Evolutionary conservation across 2,888 invertebrate species (phyloP), one percentile per base, ranked within the genome.

Genomic region (Myopa testacea): DNA sequence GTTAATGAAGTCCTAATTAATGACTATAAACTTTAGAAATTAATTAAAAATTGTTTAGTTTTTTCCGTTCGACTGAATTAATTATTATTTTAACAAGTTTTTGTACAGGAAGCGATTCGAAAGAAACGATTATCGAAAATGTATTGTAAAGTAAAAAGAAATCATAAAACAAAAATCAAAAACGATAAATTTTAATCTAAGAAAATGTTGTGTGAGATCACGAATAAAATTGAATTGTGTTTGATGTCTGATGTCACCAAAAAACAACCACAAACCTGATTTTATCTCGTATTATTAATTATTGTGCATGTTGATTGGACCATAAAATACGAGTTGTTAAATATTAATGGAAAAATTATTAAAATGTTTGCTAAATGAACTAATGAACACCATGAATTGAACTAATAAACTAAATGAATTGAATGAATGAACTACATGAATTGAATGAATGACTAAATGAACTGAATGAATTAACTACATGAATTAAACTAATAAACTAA

Each of bases 291-390:
- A 52, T 70, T 71, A 71, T 58, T 71, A 71, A 71, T 71, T 71
- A 58, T 71, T 55, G 8, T 55, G 55, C 58, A 6, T 6, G 7
- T 45, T 71, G 71, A 52, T 58, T 71, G 14, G 55, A n/a, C 26
- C 55, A 58, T 55, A 58, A 71, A 55, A 71, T 55, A 58, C 26
- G 16, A 52, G 16, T 58, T 19, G 70, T 19, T 19, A 52, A 71
- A 52, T 52, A 45, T 58, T 58, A 58, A 71, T 52, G n/a, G 71
- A 8, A 55, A 71, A 71, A 71, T 71, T 58, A 71, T 58, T 4
- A 12, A 71, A 71, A 71, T 71, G 0, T 37, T 58, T 55, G 10
- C 55, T 1, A 12, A 55, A 4, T n/a, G 55, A 55, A 55, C 16
- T n/a, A 55, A 55, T n/a, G 50, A 50, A 50, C 50, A 1, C 1